These are phyloP conservation scores for Morus bassanus DNA, from an alignment of 2,797 vertebrate genomes.

Conservation along the genomic window DNA sequence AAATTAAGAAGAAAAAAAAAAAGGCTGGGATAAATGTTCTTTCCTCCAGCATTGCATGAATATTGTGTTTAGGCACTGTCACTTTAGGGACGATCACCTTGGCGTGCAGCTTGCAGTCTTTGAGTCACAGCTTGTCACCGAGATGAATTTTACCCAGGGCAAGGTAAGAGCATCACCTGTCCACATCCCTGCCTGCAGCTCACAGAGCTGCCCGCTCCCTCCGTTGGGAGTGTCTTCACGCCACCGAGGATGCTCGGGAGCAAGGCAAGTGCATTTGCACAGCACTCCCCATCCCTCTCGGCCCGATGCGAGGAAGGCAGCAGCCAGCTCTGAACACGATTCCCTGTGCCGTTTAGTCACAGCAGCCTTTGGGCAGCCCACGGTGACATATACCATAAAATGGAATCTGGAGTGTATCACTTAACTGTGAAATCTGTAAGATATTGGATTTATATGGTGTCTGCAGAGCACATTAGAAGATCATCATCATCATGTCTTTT, in stretches of 20 bases:
- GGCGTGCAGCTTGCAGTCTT: neutral
- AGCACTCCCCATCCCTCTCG: neutral
- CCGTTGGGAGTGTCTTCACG: accelerated
- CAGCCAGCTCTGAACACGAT: neutral
- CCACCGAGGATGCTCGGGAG: neutral
- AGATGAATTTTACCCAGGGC: neutral
- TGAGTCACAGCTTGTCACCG: neutral
- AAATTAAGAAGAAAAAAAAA: neutral
- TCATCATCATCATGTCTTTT: slow-evolving; percentile 17
- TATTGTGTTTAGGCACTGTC: neutral
- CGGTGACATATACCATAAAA: neutral
- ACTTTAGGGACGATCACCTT: accelerated
- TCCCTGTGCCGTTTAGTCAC: neutral
- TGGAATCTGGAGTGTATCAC: neutral
- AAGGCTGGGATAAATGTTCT: neutral
- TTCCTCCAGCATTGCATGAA: neutral
- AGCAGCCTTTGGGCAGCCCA: neutral
- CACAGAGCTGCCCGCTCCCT: neutral
- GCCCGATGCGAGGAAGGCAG: accelerated
- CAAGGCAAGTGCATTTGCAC: neutral
- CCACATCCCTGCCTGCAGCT: neutral
- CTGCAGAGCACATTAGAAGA: slow-evolving; percentile 53
- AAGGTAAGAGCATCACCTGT: neutral
- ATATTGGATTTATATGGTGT: slow-evolving; percentile 11
- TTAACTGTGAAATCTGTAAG: slow-evolving; percentile 17